These are phyloP conservation scores for Coracias cyanogaster DNA, from an alignment of 2,797 vertebrate genomes.

Conservation along the genomic window DNA sequence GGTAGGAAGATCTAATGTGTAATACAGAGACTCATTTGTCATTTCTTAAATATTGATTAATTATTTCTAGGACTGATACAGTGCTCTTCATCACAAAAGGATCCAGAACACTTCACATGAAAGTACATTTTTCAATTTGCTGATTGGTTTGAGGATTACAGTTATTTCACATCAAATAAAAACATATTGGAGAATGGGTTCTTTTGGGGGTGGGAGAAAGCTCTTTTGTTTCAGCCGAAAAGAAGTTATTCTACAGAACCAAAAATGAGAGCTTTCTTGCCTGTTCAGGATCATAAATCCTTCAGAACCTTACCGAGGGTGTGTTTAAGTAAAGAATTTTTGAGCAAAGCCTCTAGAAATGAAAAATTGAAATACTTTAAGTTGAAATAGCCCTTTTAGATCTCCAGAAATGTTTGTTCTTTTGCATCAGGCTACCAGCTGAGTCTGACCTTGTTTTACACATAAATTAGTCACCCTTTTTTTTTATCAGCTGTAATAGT, in stretches of 20 bases:
- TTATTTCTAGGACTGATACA: constrained; percentile 1
- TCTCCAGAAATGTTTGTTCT: background rate
- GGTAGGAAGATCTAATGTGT: background rate
- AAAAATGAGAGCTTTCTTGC: background rate
- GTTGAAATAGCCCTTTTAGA: background rate
- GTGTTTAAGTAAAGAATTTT: background rate
- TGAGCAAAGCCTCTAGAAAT: constrained; percentile 17
- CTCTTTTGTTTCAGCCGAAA: constrained; percentile 3
- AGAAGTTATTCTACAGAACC: background rate
- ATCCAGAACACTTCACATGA: background rate
- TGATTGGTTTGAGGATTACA: background rate
- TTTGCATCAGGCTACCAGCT: background rate
- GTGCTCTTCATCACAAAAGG: background rate
- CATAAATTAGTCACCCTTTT: background rate
- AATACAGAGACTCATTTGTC: background rate
- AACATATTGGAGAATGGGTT: background rate
- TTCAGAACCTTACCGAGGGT: background rate
- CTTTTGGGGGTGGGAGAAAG: background rate
- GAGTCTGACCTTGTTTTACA: background rate
- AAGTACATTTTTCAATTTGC: background rate
- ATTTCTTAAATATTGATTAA: constrained; percentile 22
- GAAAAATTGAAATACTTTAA: background rate
- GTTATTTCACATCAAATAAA: background rate
- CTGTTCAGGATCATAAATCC: background rate
- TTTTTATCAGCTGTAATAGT: background rate